These are phyloP conservation scores for Nicator chloris DNA, from an alignment of 2,113 vertebrate genomes.

Conservation along the genomic window DNA sequence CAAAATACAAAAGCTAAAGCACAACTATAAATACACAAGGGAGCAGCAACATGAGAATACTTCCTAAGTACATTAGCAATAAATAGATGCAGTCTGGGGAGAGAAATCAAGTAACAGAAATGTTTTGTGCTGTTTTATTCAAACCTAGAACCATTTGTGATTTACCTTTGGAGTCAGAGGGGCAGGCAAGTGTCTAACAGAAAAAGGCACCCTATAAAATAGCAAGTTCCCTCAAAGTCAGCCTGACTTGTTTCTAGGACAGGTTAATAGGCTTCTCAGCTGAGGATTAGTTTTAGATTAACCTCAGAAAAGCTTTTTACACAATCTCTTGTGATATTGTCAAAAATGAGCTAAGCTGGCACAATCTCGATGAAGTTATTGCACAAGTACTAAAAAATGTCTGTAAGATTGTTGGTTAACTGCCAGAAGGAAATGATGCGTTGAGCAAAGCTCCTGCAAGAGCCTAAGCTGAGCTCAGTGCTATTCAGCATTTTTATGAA, in stretches of 20 bases:
- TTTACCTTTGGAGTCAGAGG: neutral
- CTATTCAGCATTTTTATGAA: conserved; percentile 22
- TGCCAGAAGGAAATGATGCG: neutral
- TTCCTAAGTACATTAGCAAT: neutral
- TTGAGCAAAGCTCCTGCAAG: neutral
- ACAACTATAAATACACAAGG: neutral
- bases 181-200: neutral
- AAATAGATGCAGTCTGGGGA: neutral
- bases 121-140: neutral
- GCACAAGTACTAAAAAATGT: neutral
- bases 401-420: neutral
- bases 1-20: neutral
- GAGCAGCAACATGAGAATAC: neutral
- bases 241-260: neutral
- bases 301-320: conserved; percentile 25
- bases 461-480: neutral
- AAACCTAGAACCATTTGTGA: neutral
- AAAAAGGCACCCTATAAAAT: neutral
- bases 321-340: neutral
- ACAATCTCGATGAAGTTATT: neutral
- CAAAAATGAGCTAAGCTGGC: conserved; percentile 11
- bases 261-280: conserved; percentile 25
- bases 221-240: neutral
- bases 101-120: neutral
- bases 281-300: conserved; percentile 17